A percentile compares a stretch with the other conserved stretches of the same genome.
Conservation (phyloP, 2,113 vertebrate species). For the Menidia beryllina region DNA sequence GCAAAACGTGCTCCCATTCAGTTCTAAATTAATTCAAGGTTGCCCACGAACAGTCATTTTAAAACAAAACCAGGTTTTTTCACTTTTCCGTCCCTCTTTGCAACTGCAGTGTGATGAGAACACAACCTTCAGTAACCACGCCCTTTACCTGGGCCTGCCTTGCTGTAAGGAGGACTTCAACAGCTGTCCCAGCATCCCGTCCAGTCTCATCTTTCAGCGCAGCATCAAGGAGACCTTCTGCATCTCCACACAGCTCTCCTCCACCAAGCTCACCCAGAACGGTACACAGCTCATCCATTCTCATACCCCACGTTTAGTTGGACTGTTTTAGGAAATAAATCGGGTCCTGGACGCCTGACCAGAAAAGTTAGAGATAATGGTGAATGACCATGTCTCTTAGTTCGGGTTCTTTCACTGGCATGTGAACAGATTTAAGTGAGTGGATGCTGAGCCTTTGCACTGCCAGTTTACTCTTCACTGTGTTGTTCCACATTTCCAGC, state of each 20-base stretch:
- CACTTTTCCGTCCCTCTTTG: background rate
- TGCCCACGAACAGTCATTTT: no score
- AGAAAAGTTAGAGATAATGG: background rate
- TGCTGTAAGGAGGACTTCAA: constrained; percentile 97
- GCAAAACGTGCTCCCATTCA: no score
- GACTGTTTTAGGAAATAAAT: background rate
- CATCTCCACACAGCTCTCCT: constrained; percentile 95
- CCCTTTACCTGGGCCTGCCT: constrained; percentile 94
- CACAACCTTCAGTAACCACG: constrained; percentile 95
- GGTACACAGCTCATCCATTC: constrained; percentile 75
- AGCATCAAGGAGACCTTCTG: constrained; percentile 96
- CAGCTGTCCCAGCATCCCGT: constrained; percentile 91
- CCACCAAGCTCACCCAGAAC: constrained; percentile 98
- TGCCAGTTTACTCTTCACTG: background rate
- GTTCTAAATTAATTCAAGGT: no score
- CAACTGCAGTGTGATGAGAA: constrained; percentile 96
- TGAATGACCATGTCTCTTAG: no score
- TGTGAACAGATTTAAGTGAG: no score
- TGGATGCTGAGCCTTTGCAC: background rate
- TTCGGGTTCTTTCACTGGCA: background rate
- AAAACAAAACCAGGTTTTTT: no score
- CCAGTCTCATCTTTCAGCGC: constrained; percentile 96
- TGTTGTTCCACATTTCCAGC: background rate
- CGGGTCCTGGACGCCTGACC: background rate
- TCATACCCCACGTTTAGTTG: background rate